These are phyloP conservation scores for Hystrix brachyura DNA, from an alignment of 2,113 vertebrate genomes.

Conservation along the genomic window DNA sequence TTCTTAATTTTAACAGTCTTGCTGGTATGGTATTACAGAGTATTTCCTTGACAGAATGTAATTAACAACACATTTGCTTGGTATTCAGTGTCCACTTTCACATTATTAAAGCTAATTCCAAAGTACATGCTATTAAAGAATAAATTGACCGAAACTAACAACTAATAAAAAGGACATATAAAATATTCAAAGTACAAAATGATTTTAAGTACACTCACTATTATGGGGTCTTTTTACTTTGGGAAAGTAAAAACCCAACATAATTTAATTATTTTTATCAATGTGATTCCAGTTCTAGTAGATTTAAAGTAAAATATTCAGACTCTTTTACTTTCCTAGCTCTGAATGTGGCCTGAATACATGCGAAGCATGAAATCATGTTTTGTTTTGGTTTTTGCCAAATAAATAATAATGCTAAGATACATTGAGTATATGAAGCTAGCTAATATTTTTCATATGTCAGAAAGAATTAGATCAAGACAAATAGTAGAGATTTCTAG, in stretches of 20 bases:
- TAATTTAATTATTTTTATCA: conserved; percentile 26
- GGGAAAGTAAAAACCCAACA: neutral
- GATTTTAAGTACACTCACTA: conserved; percentile 9
- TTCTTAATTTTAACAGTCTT: neutral
- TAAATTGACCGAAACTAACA: neutral
- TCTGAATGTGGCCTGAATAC: neutral
- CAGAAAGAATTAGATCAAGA: neutral
- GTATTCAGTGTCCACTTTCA: neutral
- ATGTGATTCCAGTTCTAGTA: neutral
- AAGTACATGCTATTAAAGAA: neutral
- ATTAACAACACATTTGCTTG: neutral
- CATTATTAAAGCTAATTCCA: neutral
- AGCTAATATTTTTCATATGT: neutral
- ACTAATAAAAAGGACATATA: neutral
- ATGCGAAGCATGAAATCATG: neutral
- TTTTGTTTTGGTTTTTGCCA: neutral
- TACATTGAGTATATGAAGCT: neutral
- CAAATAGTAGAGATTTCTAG: neutral
- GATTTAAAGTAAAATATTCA: neutral
- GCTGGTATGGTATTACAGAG: neutral
- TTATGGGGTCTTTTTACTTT: neutral
- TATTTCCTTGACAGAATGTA: neutral
- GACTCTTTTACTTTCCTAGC: neutral
- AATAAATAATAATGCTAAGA: neutral
- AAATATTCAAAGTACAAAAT: conserved; percentile 1